Conservation (phyloP, 2,113 vertebrate genomes). For the Chauna torquata region DNA sequence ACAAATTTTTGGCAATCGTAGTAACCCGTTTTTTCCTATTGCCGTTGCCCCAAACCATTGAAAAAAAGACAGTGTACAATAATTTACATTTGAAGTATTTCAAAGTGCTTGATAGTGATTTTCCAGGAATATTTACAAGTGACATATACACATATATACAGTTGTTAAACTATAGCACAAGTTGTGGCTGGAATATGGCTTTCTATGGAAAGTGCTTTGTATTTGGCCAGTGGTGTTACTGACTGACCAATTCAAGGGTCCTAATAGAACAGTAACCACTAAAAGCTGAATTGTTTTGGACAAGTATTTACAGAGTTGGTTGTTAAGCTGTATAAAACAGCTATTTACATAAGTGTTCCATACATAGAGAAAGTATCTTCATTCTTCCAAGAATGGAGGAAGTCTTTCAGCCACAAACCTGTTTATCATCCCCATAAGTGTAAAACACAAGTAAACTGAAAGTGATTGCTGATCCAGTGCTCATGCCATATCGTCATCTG, state of each 20-base stretch:
- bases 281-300: slow-evolving; percentile 81
- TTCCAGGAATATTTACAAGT: slow-evolving; percentile 81
- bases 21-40: slow-evolving; percentile 88
- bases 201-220: slow-evolving; percentile 83
- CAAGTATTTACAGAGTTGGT: slow-evolving; percentile 71
- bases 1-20: slow-evolving; percentile 86
- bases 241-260: slow-evolving; percentile 71
- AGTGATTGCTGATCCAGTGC: slow-evolving; percentile 35
- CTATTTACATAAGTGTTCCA: slow-evolving; percentile 75
- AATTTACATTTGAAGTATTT: slow-evolving; percentile 92
- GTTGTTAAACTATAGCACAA: slow-evolving; percentile 77
- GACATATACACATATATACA: slow-evolving; percentile 91
- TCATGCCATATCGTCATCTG: slow-evolving; percentile 94
- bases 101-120: slow-evolving; percentile 96
- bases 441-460: slow-evolving; percentile 67
- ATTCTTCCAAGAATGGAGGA: slow-evolving; percentile 85
- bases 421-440: slow-evolving; percentile 74
- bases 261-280: slow-evolving; percentile 74
- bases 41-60: slow-evolving; percentile 86
- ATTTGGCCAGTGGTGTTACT: slow-evolving; percentile 79
- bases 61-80: slow-evolving; percentile 86
- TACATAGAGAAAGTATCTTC: slow-evolving; percentile 67
- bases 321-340: slow-evolving; percentile 77
- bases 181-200: slow-evolving; percentile 82
- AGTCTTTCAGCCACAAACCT: slow-evolving; percentile 79